Evolutionary conservation across 2,797 vertebrate genomes (phyloP).

Genomic region (Cyclopterus lumpus): DNA sequence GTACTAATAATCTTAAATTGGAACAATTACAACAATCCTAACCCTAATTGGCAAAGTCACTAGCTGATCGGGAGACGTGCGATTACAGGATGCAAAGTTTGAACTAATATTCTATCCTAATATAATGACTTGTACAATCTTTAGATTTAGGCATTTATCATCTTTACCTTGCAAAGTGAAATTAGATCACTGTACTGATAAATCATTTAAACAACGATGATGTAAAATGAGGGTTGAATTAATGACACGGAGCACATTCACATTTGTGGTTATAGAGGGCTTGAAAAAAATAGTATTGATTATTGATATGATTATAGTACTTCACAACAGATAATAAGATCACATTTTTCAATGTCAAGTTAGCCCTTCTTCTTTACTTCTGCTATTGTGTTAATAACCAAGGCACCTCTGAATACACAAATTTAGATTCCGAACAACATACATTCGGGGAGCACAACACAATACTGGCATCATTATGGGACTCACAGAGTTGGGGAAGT

Average conservation of each 20-base stretch:
- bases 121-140: not conserved
- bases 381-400: not conserved
- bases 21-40: not conserved
- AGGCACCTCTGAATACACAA: not conserved
- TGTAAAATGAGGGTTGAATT: not conserved
- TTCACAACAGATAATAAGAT: not conserved
- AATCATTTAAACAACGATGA: not conserved
- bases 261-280: not conserved
- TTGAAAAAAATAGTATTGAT: constrained; percentile 8
- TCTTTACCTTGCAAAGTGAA: not conserved
- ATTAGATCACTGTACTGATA: not conserved
- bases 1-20: not conserved
- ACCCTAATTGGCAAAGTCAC: not conserved
- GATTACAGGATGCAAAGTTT: not conserved
- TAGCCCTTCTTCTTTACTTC: not conserved
- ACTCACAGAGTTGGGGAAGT: constrained; percentile 99
- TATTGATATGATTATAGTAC: not conserved
- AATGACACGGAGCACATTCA: not conserved
- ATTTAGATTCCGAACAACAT: not conserved
- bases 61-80: not conserved
- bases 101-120: not conserved
- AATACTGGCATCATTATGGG: not conserved
- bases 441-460: not conserved
- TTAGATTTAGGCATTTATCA: not conserved
- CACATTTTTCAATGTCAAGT: constrained; percentile 1